Conservation (phyloP, 2,888 invertebrate genomes). For the Apotomis turbidana region DNA sequence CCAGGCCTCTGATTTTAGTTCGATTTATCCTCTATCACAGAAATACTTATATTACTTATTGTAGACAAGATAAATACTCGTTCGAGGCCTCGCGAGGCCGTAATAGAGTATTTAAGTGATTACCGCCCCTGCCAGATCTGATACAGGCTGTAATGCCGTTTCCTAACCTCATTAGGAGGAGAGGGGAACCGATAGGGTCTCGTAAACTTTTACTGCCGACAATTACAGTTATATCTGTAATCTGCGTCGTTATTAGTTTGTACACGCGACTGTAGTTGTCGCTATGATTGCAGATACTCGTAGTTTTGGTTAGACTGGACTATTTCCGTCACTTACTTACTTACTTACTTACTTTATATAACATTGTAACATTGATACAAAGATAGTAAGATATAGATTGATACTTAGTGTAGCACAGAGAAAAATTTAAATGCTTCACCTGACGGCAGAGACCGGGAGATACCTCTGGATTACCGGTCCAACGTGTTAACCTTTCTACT, state of each 20-base stretch:
- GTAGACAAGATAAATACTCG: neutral
- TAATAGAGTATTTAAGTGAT: slow-evolving; percentile 23
- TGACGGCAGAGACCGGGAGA: too few relatives aligned
- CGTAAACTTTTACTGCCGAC: slow-evolving; percentile 29
- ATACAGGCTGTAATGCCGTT: slow-evolving; percentile 26
- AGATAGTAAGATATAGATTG: too few relatives aligned
- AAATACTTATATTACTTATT: neutral
- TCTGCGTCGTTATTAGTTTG: slow-evolving; percentile 2
- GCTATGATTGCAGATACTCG: neutral
- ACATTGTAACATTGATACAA: too few relatives aligned
- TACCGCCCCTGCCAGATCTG: slow-evolving; percentile 24
- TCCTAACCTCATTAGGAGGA: slow-evolving; percentile 27
- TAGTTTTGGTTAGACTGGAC: neutral
- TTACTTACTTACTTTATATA: too few relatives aligned
- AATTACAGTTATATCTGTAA: slow-evolving; percentile 1
- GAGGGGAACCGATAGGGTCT: slow-evolving; percentile 19
- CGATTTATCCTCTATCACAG: neutral
- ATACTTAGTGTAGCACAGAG: too few relatives aligned
- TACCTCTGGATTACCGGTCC: too few relatives aligned
- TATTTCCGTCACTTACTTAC: too few relatives aligned
- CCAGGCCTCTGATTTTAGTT: neutral
- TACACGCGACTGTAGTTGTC: neutral
- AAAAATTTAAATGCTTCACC: too few relatives aligned
- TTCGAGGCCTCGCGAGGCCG: slow-evolving; percentile 3
- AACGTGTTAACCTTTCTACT: too few relatives aligned